phyloP scores from a whole-genome alignment of 2,888 invertebrate species.

The Tenthredo amoena region DNA sequence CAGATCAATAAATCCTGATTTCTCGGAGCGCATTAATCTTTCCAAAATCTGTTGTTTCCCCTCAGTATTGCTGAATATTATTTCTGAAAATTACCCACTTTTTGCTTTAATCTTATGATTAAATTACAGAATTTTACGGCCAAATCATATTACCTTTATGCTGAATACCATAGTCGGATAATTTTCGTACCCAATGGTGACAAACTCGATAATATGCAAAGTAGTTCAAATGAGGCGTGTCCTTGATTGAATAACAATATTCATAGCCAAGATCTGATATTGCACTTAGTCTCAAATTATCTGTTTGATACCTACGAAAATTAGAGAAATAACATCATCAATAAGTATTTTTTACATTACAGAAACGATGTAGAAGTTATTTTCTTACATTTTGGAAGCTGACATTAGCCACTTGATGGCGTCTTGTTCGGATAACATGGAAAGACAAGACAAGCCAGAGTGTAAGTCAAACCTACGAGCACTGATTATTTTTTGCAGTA shows the following conservation, averaged over 20 bases:
- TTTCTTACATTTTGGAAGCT: constrained; percentile 59
- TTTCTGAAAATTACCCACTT: constrained; percentile 63
- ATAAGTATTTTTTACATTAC: background rate
- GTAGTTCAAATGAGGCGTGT: constrained; percentile 56
- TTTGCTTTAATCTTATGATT: constrained; percentile 4
- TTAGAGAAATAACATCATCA: constrained; percentile 12
- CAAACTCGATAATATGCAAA: constrained; percentile 65
- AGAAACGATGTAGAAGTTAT: constrained; percentile 12
- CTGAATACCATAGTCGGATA: constrained; percentile 70
- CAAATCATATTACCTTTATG: constrained; percentile 66
- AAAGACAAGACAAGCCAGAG: constrained; percentile 73
- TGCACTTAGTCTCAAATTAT: constrained; percentile 64
- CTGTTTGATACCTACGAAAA: constrained; percentile 62
- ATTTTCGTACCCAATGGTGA: constrained; percentile 71
- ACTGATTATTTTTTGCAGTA: constrained; percentile 75
- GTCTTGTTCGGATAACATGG: constrained; percentile 67
- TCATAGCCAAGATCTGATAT: constrained; percentile 68
- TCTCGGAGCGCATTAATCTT: constrained; percentile 65
- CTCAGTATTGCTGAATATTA: constrained; percentile 66
- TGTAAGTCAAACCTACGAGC: constrained; percentile 72
- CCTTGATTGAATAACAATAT: constrained; percentile 66
- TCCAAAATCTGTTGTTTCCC: constrained; percentile 69
- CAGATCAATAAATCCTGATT: constrained; percentile 67
- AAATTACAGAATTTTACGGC: background rate
- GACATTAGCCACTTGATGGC: constrained; percentile 66